Evolutionary conservation across 2,888 invertebrate genomes (phyloP), one percentile per base, ranked within the genome.

Genomic region (Antitype chi): DNA sequence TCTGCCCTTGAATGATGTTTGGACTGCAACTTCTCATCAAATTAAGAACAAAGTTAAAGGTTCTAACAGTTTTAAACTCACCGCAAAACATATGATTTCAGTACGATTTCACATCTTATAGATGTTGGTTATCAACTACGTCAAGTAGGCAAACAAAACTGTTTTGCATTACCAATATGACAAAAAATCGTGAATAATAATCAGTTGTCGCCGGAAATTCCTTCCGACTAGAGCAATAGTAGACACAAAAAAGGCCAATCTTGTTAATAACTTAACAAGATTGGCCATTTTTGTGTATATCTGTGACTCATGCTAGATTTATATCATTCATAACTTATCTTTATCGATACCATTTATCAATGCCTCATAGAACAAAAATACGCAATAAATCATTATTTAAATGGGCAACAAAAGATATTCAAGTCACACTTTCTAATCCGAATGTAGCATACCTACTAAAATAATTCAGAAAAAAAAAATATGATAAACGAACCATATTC

Each of bases 161-260:
- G 28, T 49, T 60, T 53, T 47, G 47, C 32, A 15, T 68, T 63
- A 74, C 25, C 49, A 68, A 47, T 53, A 47, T 53, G 62, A 57
- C 32, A 69, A 59, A 79, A 68, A 49, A 70, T 17, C 53, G 25
- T 59, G 64, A 81, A 75, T 69, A 80, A 52, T 53, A 32, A 78
- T 11, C 32, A 66, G 17, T 49, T 7, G 53, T 43, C 70, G 15
- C 82, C 77, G 82, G 80, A 80, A 80, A 80, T 80, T 67, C 76
- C 67, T 80, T 81, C 70, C 82, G 70, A 62, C 60, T 52, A 80
- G n/a, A 76, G 25, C 4, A 67, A 70, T 43, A n/a, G 28, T 49
- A n/a, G n/a, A n/a, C n/a, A n/a, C n/a, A n/a, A n/a, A n/a, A n/a
- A n/a, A n/a, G n/a, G n/a, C n/a, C n/a, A n/a, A n/a, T n/a, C n/a